These are phyloP conservation scores for Aleiodes testaceus DNA, from an alignment of 2,888 invertebrate genomes.

Conservation along the genomic window DNA sequence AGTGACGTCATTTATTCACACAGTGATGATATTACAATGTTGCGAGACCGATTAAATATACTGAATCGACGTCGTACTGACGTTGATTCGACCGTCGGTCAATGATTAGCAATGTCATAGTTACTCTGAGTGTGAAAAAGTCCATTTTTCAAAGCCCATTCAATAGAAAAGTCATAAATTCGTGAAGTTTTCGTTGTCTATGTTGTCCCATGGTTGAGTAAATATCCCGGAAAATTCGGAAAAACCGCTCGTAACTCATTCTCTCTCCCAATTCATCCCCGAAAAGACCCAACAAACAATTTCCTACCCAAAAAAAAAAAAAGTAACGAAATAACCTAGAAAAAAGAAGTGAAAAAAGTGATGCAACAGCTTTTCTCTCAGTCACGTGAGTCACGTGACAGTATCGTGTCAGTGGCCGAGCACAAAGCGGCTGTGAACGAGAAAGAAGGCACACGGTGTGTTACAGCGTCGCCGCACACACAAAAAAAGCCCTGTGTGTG, in stretches of 20 bases:
- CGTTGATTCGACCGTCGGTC: slow-evolving; percentile 47
- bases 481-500: slow-evolving; percentile 8
- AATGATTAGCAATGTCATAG: slow-evolving; percentile 64
- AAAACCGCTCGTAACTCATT: too few relatives aligned
- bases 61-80: slow-evolving; percentile 57
- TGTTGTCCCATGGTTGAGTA: too few relatives aligned
- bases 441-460: neutral
- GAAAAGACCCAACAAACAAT: too few relatives aligned
- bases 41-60: slow-evolving; percentile 55
- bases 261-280: too few relatives aligned
- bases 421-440: slow-evolving; percentile 50
- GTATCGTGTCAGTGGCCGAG: slow-evolving; percentile 62
- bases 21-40: slow-evolving; percentile 63
- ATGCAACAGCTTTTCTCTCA: slow-evolving; percentile 50
- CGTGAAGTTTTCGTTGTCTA: too few relatives aligned
- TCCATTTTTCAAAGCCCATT: neutral
- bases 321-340: neutral
- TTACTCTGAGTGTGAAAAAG: slow-evolving; percentile 65
- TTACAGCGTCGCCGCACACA: slow-evolving; percentile 30
- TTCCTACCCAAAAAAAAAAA: too few relatives aligned
- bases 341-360: slow-evolving; percentile 33
- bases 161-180: too few relatives aligned
- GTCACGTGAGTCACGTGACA: slow-evolving; percentile 54
- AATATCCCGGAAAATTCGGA: too few relatives aligned
- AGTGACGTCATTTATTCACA: slow-evolving; percentile 48